Percentiles rank a stretch among this genome's conserved stretches.
Conservation (phyloP, 2,797 vertebrate species). For the Lepilemur septentrionalis region DNA sequence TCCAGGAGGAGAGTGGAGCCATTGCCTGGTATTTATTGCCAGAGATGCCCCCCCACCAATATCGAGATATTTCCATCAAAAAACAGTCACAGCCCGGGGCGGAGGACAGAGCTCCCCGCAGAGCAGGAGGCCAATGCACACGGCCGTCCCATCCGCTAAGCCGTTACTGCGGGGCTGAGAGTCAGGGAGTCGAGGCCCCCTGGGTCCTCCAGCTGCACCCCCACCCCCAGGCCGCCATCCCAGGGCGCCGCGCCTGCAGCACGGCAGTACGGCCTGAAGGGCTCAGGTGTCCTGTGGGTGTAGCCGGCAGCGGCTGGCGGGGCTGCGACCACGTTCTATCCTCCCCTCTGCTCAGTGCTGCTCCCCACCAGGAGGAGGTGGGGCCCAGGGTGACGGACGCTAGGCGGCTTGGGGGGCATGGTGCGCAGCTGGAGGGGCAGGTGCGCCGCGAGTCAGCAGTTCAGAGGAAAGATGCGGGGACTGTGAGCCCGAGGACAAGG, state of each 20-base stretch:
- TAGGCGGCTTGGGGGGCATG: fast-evolving
- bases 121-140: too few species aligned
- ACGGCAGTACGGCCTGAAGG: neutral
- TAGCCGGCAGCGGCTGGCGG: fast-evolving
- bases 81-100: neutral
- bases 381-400: fast-evolving
- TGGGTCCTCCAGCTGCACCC: neutral
- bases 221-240: neutral
- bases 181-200: neutral
- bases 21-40: neutral
- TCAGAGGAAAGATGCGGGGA: too few species aligned
- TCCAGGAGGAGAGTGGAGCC: neutral
- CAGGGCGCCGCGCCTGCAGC: fast-evolving
- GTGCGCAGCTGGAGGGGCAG: neutral
- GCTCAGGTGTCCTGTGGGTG: neutral
- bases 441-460: fast-evolving
- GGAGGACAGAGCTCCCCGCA: neutral
- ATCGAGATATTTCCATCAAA: neutral
- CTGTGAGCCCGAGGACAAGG: fast-evolving
- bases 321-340: fast-evolving
- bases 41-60: fast-evolving
- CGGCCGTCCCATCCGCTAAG: fast-evolving
- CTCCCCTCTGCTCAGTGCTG: neutral
- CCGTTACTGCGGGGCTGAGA: neutral
- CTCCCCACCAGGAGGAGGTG: fast-evolving